Evolutionary conservation across 1,140 invertebrate genomes (phyloP), one percentile per base, ranked within the genome.

Genomic region (Steinernema feltiae): DNA sequence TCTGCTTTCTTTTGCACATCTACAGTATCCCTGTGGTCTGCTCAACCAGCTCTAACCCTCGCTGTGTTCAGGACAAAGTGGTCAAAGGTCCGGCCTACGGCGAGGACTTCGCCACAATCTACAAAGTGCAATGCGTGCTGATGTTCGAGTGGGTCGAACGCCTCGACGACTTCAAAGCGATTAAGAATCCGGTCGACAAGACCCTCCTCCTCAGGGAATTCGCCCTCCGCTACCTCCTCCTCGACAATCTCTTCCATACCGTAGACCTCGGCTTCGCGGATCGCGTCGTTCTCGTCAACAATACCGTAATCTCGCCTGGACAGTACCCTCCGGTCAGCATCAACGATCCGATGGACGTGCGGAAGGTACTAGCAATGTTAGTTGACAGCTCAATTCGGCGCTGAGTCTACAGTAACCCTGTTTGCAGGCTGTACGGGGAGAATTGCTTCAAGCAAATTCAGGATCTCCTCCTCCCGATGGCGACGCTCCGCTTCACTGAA

Each of bases 221-320:
- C 63, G 72, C 82, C 1, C 70, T 83, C 24, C 75, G 78, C 30
- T 84, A 81, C 53, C 77, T 84, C 21, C 48, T 84, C 17, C 70
- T 84, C 0, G 83, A 85, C 69, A 85, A 83, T 74, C 32, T 84
- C 31, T 84, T 84, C 53, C 80, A 84, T 70, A 82, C 83, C 18
- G 75, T 85, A 15, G 82, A 84, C 21, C 48, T 80, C 1, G 78
- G 79, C 27, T 78, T 41, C 32, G 69, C 73, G 17, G 81, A 82
- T 72, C 75, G 80, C 48, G 32, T 82, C 29, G 72, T 82, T 27
- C 41, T 82, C 18, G 79, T 79, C 1, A 82, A 82, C 63, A 82
- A 82, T 32, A 76, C 73, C 3, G 76, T 72, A n/a, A 35, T 83
- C n/a, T 27, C 74, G 46, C 75, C 80, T 18, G 32, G 29, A 30